Percentiles rank a stretch among this genome's conserved stretches.
phyloP scores from a whole-genome alignment of 2,888 invertebrate genomes.

The Ectemnius continuus region DNA sequence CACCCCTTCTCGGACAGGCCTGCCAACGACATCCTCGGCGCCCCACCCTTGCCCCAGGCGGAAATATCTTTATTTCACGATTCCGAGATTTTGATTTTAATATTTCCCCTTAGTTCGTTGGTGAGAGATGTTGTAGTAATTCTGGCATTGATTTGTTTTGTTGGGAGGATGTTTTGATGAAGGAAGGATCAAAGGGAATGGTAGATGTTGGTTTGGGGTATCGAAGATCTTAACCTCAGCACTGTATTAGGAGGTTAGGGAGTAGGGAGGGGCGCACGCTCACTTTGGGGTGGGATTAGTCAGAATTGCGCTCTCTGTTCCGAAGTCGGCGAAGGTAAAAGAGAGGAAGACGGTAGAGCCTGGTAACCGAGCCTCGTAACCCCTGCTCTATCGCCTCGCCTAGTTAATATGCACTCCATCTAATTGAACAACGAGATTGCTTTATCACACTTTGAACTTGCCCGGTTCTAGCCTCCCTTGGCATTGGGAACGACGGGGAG shows the following conservation, averaged over 20 bases:
- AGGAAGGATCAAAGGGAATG: no score
- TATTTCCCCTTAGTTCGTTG: no score
- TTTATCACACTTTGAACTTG: no score
- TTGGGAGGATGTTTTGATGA: no score
- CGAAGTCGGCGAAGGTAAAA: conserved; percentile 29
- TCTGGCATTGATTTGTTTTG: no score
- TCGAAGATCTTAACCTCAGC: conserved; percentile 1
- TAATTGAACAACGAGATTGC: conserved; percentile 17
- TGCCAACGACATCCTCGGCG: not conserved
- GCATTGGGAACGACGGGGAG: no score
- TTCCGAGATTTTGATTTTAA: no score
- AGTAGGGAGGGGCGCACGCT: conserved; percentile 22
- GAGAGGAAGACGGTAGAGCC: conserved; percentile 30
- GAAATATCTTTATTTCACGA: no score
- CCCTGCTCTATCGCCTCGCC: conserved; percentile 35
- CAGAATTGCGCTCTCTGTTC: conserved; percentile 44
- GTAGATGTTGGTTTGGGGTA: not conserved
- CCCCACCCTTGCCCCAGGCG: not conserved
- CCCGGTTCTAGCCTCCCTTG: no score
- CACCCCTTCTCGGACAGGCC: no score
- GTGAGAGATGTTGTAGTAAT: no score
- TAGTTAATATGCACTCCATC: conserved; percentile 9
- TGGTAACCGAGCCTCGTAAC: conserved; percentile 43
- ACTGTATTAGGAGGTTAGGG: conserved; percentile 29
- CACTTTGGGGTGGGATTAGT: conserved; percentile 39